Evolutionary conservation across 2,797 vertebrate genomes (phyloP).

Genomic region (Triplophysa yarkandensis): DNA sequence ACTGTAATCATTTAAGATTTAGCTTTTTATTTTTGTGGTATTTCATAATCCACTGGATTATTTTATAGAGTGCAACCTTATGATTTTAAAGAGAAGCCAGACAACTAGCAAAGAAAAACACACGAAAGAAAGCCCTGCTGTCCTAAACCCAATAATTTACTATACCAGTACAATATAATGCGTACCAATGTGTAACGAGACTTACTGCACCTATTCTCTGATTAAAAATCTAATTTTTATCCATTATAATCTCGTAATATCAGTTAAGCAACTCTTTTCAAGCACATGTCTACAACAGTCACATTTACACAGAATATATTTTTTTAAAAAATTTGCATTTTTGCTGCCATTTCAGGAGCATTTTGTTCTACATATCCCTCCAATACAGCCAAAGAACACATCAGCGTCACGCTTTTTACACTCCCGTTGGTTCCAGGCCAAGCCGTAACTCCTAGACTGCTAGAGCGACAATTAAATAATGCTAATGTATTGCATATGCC

Average conservation of each 20-base stretch:
- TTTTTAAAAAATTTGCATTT: not conserved
- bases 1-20: no score
- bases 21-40: no score
- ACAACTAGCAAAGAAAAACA: not conserved
- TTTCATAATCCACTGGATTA: no score
- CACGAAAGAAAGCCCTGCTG: not conserved
- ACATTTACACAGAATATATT: not conserved
- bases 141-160: not conserved
- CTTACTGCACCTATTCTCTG: not conserved
- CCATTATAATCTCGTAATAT: not conserved
- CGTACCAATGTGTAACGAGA: not conserved
- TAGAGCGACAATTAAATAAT: slow-evolving; percentile 51
- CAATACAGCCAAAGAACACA: not conserved
- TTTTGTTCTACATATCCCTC: not conserved
- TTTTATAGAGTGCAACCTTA: not conserved
- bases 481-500: slow-evolving; percentile 53
- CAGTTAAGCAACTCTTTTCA: not conserved
- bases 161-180: not conserved
- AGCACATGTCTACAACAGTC: not conserved
- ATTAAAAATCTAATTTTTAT: not conserved
- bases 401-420: slow-evolving; percentile 26
- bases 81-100: not conserved
- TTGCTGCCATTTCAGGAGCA: not conserved
- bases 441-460: slow-evolving; percentile 5
- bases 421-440: slow-evolving; percentile 9